Evolutionary conservation across 2,113 vertebrate species (phyloP).

Genomic region (Lanius ludovicianus): DNA sequence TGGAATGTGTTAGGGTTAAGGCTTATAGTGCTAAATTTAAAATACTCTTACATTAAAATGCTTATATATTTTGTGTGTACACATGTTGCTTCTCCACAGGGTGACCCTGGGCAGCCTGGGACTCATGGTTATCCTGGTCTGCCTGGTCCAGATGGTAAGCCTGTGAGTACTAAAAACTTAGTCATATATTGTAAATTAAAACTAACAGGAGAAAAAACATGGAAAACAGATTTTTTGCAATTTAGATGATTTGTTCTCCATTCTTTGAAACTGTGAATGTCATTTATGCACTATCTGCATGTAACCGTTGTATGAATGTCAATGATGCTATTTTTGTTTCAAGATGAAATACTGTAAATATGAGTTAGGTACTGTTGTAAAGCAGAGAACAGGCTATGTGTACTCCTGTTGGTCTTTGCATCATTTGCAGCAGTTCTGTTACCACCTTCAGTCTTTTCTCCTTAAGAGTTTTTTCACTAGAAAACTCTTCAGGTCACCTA

Average conservation of each 20-base stretch:
- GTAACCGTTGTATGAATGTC: neutral
- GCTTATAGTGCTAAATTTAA: neutral
- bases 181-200: slow-evolving; percentile 72
- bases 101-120: slow-evolving; percentile 83
- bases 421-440: neutral
- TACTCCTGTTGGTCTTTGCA: neutral
- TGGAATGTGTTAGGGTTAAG: neutral
- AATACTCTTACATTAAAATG: neutral
- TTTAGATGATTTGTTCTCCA: neutral
- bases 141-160: slow-evolving; percentile 99
- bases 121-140: slow-evolving; percentile 85
- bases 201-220: neutral
- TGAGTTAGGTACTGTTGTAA: neutral
- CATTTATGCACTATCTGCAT: neutral
- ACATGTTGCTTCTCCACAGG: slow-evolving; percentile 70
- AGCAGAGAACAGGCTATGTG: neutral
- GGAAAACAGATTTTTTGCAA: neutral
- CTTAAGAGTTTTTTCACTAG: neutral
- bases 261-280: neutral
- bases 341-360: neutral
- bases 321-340: neutral
- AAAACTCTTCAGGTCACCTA: neutral
- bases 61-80: neutral
- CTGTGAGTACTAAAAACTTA: slow-evolving; percentile 99
- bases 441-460: neutral